phyloP scores from a whole-genome alignment of 2,113 vertebrate species.

The Australoheros scitulus region DNA sequence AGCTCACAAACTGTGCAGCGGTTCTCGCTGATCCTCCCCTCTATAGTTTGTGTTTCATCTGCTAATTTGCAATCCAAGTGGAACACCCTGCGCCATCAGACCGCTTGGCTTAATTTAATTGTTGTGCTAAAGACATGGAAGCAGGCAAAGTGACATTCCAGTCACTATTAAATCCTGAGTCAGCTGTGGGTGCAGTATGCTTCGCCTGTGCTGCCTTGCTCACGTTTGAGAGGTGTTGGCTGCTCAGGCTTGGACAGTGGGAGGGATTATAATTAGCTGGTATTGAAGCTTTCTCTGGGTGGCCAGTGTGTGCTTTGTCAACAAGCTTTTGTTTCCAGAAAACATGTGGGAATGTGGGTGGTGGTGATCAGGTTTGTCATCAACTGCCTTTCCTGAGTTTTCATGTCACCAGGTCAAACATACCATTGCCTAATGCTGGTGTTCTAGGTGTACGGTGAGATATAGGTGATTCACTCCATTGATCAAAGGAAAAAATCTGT shows the following conservation, averaged over 20 bases:
- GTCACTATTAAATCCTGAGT: slow-evolving; percentile 56
- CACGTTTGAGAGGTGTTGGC: slow-evolving; percentile 55
- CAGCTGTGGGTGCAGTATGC: slow-evolving; percentile 60
- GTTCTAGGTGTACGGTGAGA: not conserved
- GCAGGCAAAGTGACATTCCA: slow-evolving; percentile 78
- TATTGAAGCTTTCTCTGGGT: not conserved
- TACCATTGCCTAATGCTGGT: not conserved
- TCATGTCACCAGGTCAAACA: slow-evolving; percentile 21
- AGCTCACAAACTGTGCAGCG: slow-evolving; percentile 15
- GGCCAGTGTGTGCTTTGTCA: slow-evolving; percentile 11
- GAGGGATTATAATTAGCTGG: slow-evolving; percentile 47
- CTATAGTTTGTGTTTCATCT: not conserved
- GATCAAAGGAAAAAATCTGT: not conserved
- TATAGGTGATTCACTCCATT: not conserved
- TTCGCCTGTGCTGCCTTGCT: slow-evolving; percentile 16
- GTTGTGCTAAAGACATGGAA: slow-evolving; percentile 23
- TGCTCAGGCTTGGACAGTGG: slow-evolving; percentile 19
- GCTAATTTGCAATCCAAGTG: not conserved
- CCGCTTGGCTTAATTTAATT: slow-evolving; percentile 6
- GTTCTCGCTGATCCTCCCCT: not conserved
- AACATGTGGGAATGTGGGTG: slow-evolving; percentile 40
- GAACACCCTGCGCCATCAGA: slow-evolving; percentile 14
- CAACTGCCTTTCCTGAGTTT: not conserved
- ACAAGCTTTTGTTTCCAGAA: slow-evolving; percentile 38
- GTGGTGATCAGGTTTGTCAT: slow-evolving; percentile 29